Conservation (phyloP, 2,113 vertebrate species). For the Nesogale talazaci region DNA sequence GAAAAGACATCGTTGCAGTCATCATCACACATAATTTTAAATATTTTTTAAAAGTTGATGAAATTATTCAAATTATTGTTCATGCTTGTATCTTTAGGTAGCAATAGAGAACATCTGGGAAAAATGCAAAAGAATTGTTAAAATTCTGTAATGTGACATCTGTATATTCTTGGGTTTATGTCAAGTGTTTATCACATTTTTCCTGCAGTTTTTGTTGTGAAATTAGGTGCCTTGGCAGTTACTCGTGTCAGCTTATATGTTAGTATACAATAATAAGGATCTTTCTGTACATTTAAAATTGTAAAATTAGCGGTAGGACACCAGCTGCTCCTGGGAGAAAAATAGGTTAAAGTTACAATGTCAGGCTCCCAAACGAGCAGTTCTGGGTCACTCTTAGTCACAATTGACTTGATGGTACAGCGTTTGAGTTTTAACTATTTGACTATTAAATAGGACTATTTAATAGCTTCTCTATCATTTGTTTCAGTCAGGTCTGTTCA, state of each 20-base stretch:
- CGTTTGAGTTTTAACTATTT: too few species aligned
- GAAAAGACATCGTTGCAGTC: not conserved
- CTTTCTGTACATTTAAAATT: not conserved
- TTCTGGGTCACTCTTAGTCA: too few species aligned
- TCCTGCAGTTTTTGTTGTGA: too few species aligned
- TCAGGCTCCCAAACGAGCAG: too few species aligned
- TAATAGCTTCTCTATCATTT: slow-evolving; percentile 16
- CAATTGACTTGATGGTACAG: too few species aligned
- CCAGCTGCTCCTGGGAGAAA: too few species aligned
- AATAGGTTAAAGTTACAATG: too few species aligned
- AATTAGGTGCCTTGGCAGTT: too few species aligned
- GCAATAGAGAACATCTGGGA: slow-evolving; percentile 21
- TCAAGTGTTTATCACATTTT: too few species aligned
- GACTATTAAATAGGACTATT: not conserved
- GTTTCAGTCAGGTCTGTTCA: not conserved
- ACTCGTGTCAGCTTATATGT: too few species aligned
- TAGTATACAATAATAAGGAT: not conserved
- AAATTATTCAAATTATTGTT: not conserved
- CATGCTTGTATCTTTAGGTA: slow-evolving; percentile 4
- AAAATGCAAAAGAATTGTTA: slow-evolving; percentile 8
- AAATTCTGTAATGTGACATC: not conserved
- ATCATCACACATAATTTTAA: slow-evolving; percentile 3
- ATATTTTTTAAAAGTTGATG: not conserved
- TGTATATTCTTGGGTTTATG: too few species aligned
- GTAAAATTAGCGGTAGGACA: not conserved